These are phyloP conservation scores for Alethe diademata DNA, from an alignment of 2,113 vertebrate genomes.

Conservation along the genomic window DNA sequence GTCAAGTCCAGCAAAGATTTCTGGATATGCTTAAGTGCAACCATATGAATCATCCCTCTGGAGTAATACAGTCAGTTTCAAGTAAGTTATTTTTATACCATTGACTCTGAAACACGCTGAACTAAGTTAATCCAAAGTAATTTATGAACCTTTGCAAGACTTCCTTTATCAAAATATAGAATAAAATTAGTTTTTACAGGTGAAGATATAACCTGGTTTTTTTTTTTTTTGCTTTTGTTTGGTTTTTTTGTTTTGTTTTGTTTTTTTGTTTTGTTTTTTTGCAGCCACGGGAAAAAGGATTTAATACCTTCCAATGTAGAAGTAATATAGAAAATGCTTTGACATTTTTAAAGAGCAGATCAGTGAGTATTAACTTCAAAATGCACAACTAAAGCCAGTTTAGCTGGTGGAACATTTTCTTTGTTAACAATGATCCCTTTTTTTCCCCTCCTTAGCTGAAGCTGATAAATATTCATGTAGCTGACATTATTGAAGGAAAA, in stretches of 20 bases:
- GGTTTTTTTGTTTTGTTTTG: neutral
- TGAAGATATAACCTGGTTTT: neutral
- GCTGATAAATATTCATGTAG: conserved; percentile 95
- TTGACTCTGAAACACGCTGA: neutral
- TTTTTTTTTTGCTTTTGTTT: neutral
- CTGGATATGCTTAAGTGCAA: neutral
- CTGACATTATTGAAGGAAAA: conserved; percentile 93
- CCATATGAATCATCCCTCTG: neutral
- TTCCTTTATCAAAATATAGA: neutral
- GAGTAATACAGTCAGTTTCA: neutral
- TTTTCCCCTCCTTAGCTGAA: conserved; percentile 79
- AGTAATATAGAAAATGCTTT: conserved; percentile 92
- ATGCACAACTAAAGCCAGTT: neutral
- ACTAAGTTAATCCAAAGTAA: neutral
- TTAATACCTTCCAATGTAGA: conserved; percentile 88
- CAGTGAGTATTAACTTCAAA: conserved; percentile 78
- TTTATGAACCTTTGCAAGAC: neutral
- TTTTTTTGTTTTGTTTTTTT: conserved; percentile 44
- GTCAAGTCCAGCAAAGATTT: neutral
- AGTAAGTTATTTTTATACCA: neutral
- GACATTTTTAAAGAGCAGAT: conserved; percentile 85
- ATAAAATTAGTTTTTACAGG: neutral
- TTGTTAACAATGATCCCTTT: conserved; percentile 39
- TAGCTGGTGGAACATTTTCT: conserved; percentile 10
- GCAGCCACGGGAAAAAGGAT: conserved; percentile 88